Evolutionary conservation across 2,797 vertebrate species (phyloP).

Genomic region (Sebastes kiyomatsui): DNA sequence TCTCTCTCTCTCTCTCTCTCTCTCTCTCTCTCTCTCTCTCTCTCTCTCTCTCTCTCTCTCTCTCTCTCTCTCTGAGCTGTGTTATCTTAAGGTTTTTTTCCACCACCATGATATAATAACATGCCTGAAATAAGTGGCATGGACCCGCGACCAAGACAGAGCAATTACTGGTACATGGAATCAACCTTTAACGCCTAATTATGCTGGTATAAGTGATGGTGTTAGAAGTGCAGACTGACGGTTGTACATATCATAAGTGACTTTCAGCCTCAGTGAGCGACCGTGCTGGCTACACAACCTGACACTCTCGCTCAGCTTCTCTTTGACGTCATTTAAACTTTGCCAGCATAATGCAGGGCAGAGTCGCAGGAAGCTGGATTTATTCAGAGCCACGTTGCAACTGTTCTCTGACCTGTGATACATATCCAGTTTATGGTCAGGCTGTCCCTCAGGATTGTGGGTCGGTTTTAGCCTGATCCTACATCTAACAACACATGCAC

Average conservation of each 20-base stretch:
- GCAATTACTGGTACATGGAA: constrained; percentile 14
- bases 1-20: background rate
- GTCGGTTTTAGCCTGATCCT: constrained; percentile 31
- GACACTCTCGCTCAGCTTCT: constrained; percentile 16
- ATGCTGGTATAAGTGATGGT: constrained; percentile 7
- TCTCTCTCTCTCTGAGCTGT: constrained; percentile 12
- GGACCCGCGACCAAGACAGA: constrained; percentile 11
- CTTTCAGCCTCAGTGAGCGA: constrained; percentile 40
- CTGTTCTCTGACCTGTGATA: constrained; percentile 34
- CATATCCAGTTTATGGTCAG: constrained; percentile 23
- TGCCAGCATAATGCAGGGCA: constrained; percentile 34
- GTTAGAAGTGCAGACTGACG: constrained; percentile 18
- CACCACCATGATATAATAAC: constrained; percentile 9
- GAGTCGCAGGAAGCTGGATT: constrained; percentile 9
- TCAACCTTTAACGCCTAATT: constrained; percentile 13
- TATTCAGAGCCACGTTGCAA: constrained; percentile 31
- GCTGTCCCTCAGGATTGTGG: constrained; percentile 62
- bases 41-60: background rate
- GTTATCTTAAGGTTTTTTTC: constrained; percentile 17
- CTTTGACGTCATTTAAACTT: background rate
- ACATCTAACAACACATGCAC: constrained; percentile 16
- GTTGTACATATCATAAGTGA: constrained; percentile 43
- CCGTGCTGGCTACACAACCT: constrained; percentile 24
- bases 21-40: background rate
- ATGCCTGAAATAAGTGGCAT: constrained; percentile 12